A percentile compares a stretch with the other conserved stretches of the same genome.
phyloP scores from a whole-genome alignment of 2,888 invertebrate species.

The Hartigia nigra region DNA sequence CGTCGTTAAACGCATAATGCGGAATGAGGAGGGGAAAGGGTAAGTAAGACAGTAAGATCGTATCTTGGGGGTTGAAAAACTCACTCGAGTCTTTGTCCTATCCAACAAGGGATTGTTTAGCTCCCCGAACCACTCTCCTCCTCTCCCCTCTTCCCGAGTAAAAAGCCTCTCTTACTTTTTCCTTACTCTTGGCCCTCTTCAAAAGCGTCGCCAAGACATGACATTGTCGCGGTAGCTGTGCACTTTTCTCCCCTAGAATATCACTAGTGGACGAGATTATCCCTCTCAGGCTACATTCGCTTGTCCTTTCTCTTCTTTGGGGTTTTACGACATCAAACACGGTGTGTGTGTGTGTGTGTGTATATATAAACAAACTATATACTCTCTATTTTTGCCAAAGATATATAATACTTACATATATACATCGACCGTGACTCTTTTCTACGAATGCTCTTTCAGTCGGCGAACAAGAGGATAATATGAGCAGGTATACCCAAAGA shows the following conservation, averaged over 20 bases:
- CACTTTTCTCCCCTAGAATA: not conserved
- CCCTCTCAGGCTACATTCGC: not conserved
- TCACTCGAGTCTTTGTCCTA: constrained; percentile 30
- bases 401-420: not conserved
- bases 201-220: constrained; percentile 28
- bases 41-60: constrained; percentile 23
- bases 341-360: not conserved
- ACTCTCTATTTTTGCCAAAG: not conserved
- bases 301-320: not conserved
- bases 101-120: constrained; percentile 24
- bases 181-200: constrained; percentile 30
- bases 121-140: constrained; percentile 26
- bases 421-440: not conserved
- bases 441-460: not conserved
- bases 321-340: not conserved
- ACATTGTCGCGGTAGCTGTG: constrained; percentile 3
- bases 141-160: constrained; percentile 11
- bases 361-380: not conserved
- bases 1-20: constrained; percentile 35
- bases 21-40: constrained; percentile 13
- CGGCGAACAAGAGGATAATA: not conserved
- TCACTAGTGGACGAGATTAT: not conserved
- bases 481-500: not conserved
- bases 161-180: constrained; percentile 42
- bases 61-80: not conserved